These are phyloP conservation scores for Palythoa grandis DNA, from an alignment of 92 coral and sea anemone species.

Conservation along the genomic window DNA sequence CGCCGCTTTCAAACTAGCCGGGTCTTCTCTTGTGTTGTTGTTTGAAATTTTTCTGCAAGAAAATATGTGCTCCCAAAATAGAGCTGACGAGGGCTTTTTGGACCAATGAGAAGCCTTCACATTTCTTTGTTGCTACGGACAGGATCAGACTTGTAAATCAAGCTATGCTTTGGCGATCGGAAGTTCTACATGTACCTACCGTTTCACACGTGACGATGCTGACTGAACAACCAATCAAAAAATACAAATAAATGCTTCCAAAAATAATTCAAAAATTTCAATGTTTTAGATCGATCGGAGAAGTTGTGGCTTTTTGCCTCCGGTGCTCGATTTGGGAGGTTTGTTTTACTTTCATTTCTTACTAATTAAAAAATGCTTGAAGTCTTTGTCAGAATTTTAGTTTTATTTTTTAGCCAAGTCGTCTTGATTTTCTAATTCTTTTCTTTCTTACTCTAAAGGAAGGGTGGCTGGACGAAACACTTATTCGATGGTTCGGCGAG, in stretches of 20 bases:
- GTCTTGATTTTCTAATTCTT: background rate
- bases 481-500: constrained; percentile 8
- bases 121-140: constrained; percentile 42
- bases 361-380: background rate
- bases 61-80: constrained; percentile 72
- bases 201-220: constrained; percentile 22
- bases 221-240: constrained; percentile 40
- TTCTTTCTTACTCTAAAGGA: background rate
- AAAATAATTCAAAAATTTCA: constrained; percentile 36
- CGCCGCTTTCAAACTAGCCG: constrained; percentile 51
- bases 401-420: background rate
- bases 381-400: background rate
- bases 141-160: constrained; percentile 75
- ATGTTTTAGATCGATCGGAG: background rate
- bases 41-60: constrained; percentile 42
- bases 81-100: constrained; percentile 61
- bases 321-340: constrained; percentile 10
- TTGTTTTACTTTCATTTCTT: constrained; percentile 14
- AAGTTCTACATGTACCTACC: constrained; percentile 4
- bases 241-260: constrained; percentile 22
- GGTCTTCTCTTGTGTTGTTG: constrained; percentile 34
- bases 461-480: background rate
- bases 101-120: constrained; percentile 62
- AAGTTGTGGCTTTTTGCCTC: background rate
- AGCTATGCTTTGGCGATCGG: constrained; percentile 7